Evolutionary conservation across 2,888 invertebrate genomes (phyloP).

Genomic region (Ophonus ardosiacus): DNA sequence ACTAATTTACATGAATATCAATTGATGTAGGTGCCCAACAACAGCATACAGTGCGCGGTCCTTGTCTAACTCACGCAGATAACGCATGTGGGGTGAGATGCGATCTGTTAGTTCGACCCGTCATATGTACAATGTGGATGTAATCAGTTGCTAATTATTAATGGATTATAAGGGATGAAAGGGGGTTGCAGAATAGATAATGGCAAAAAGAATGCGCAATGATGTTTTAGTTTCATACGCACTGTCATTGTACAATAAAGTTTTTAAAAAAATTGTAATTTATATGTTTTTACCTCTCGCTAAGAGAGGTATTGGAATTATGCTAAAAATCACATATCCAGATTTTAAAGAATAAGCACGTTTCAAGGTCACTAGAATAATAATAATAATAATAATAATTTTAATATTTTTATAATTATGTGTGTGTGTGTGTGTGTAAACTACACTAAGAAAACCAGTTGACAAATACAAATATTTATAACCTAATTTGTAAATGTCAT

Average conservation of each 20-base stretch:
- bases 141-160: conserved; percentile 44
- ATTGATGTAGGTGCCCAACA: conserved; percentile 51
- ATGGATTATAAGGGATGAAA: conserved; percentile 7
- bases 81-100: not conserved
- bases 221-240: not conserved
- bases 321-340: no score
- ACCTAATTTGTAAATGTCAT: no score
- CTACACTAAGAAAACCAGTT: no score
- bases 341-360: no score
- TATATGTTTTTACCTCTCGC: no score
- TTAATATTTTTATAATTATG: no score
- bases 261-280: no score
- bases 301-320: no score
- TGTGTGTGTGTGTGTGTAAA: no score
- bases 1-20: conserved; percentile 61
- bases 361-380: no score
- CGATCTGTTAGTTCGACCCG: conserved; percentile 20
- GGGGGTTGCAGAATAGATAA: not conserved
- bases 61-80: conserved; percentile 6
- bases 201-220: not conserved
- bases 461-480: no score
- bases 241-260: not conserved
- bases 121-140: conserved; percentile 29
- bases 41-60: not conserved
- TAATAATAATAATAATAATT: no score